Base-by-base conservation (phyloP, 1,140 invertebrate genomes). In the Protaetia brevitarsis region DNA sequence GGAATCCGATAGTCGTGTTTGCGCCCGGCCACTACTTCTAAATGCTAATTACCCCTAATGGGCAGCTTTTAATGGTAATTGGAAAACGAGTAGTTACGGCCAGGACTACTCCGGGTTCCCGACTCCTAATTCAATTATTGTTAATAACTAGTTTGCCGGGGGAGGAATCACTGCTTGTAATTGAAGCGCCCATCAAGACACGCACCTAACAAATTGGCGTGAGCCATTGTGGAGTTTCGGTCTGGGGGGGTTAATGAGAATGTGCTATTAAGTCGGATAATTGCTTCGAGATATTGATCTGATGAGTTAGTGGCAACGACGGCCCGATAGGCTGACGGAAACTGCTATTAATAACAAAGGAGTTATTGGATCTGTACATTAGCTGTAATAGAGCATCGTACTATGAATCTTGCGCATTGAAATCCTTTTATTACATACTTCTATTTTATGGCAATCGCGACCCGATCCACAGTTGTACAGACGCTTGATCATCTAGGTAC, bases 291-390 rank as follows among this genome's bases (percentile, higher is more conserved):
- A 73, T 73, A 73, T 73, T 73, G 70, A 73, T 72, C 72, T 73
- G 72, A 73, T 72, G 69, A 68, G 70, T 70, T 69, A 66, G 72
- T 72, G 69, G 67, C 69, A n/a, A 68, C 65, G 67, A 65, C 56
- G n/a, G 65, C 67, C 68, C 67, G 70, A 72, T 71, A 73, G 70
- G 70, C 70, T 73, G 70, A 71, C 70, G 68, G 70, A 61, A 70
- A 73, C 70, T 72, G 70, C 72, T 73, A 73, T 73, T 73, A 73
- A 73, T 73, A 73, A 73, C 72, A 73, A 72, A 72, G 69, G 70
- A 72, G 70, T 72, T 73, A 73, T 72, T 73, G 72, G 72, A 72
- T 73, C 71, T 73, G 72, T 73, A 73, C 72, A 70, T 72, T 73
- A 73, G 69, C 70, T 68, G 71, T 73, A 73, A 72, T 72, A 73